Evolutionary conservation across 1,140 invertebrate genomes (phyloP).

Genomic region (Heterodera schachtii): DNA sequence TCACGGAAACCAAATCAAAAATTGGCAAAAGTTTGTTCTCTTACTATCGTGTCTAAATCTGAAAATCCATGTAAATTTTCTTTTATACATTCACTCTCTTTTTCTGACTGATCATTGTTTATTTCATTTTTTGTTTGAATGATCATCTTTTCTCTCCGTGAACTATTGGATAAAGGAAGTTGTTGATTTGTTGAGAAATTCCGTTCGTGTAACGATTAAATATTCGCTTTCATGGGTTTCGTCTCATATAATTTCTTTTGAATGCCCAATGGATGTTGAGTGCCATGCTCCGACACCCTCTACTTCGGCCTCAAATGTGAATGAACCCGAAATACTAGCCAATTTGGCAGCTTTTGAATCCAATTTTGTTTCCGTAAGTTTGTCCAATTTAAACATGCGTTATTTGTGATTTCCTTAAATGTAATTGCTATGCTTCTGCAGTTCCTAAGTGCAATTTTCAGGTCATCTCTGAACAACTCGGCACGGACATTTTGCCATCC

Average conservation of each 20-base stretch:
- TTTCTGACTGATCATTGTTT: not conserved
- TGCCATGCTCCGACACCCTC: conserved; percentile 7
- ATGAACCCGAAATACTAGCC: not conserved
- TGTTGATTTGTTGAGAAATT: not conserved
- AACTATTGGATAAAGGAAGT: not conserved
- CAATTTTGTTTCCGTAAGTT: conserved; percentile 18
- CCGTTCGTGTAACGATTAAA: not conserved
- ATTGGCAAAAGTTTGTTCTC: too few species aligned
- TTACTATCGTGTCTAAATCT: not conserved
- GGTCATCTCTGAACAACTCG: conserved; percentile 39
- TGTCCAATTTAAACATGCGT: not conserved
- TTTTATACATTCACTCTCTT: not conserved
- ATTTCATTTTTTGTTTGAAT: not conserved
- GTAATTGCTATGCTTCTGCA: not conserved
- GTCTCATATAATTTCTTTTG: not conserved
- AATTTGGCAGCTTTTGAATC: conserved; percentile 9
- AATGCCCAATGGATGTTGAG: conserved; percentile 21
- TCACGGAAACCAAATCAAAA: not conserved
- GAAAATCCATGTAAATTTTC: not conserved
- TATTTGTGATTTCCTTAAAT: not conserved
- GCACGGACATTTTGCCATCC: conserved; percentile 28
- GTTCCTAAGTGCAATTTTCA: not conserved
- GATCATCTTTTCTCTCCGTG: not conserved
- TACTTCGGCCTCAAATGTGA: not conserved
- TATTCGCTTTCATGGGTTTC: not conserved